Base-by-base conservation (phyloP, 2,888 invertebrate genomes). In the Ischnus inquisitorius region DNA sequence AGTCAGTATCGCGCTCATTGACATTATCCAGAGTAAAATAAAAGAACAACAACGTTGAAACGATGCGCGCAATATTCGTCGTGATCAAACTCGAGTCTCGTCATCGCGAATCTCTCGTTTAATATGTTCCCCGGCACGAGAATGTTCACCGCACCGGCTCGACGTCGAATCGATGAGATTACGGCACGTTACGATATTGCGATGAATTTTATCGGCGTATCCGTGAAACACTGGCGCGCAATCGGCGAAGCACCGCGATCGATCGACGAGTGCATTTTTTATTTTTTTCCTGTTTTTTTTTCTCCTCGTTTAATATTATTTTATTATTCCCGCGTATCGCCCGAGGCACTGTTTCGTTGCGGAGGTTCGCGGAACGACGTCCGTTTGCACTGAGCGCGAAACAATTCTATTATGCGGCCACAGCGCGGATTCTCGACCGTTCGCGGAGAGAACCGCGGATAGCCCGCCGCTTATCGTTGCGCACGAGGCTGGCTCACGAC, bases 341-440 rank as follows among this genome's bases (percentile, higher is more conserved):
- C 65, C 77, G 65, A 60, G 77, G 71, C 25, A 57, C 34, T 19
- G 34, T 46, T 71, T 39, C 34, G 46, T 57, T 10, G 71, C 2
- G 46, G 54, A 5, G 71, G 71, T 69, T 76, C 64, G 81, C 41
- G 51, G 34, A 43, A 76, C 75, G 28, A 72, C 65, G 34, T 74
- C 69, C 77, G 78, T 46, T 72, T 46, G 72, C 77, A 43, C 19
- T 57, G 57, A 19, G 67, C 60, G 65, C 71, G 34, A 60, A 60
- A 41, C 46, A 48, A 62, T 64, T 25, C 43, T 46, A 57, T 41
- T 72, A 57, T 43, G 62, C 74, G 46, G 46, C 43, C 10, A 54
- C 74, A 43, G 46, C 43, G 48, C 60, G 62, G 34, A 22, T 57
- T 57, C 41, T n/a, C 28, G 62, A 74, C 16, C 62, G 60, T 62